A percentile compares a stretch with the other conserved stretches of the same genome.
These are phyloP conservation scores for Pungitius pungitius DNA, from an alignment of 2,113 vertebrate genomes.

Conservation along the genomic window DNA sequence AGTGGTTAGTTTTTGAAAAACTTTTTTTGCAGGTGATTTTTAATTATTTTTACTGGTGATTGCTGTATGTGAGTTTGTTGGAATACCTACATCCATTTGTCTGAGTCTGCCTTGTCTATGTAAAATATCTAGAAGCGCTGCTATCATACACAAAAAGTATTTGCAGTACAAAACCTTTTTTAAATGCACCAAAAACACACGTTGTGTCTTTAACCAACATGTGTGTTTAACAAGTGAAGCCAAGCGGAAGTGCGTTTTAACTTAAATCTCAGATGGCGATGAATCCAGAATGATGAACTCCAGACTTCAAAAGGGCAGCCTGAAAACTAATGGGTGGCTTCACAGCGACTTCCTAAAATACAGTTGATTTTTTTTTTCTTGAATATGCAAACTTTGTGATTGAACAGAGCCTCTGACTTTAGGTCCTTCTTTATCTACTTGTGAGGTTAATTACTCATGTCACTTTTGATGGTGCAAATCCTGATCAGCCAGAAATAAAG, in stretches of 20 bases:
- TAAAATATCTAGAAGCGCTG: neutral
- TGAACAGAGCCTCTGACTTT: neutral
- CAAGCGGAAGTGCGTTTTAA: neutral
- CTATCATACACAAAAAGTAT: neutral
- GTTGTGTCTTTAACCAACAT: neutral
- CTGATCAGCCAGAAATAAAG: neutral
- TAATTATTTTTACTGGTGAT: too few relatives aligned
- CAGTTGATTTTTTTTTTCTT: neutral
- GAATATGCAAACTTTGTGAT: neutral
- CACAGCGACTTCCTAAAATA: too few relatives aligned
- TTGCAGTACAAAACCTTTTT: neutral
- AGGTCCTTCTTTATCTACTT: neutral
- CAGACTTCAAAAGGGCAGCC: too few relatives aligned
- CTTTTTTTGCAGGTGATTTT: too few relatives aligned
- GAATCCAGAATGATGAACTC: too few relatives aligned
- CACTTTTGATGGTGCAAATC: neutral
- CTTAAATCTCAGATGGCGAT: too few relatives aligned
- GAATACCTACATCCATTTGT: neutral
- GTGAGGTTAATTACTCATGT: neutral
- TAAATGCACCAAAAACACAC: neutral
- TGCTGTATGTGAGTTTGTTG: neutral
- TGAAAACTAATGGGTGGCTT: too few relatives aligned
- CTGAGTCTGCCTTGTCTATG: neutral
- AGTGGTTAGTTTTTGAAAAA: neutral
- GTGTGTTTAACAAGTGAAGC: neutral